These are phyloP conservation scores for Nephrotoma guestfalica DNA, from an alignment of 2,888 invertebrate species.

Conservation along the genomic window DNA sequence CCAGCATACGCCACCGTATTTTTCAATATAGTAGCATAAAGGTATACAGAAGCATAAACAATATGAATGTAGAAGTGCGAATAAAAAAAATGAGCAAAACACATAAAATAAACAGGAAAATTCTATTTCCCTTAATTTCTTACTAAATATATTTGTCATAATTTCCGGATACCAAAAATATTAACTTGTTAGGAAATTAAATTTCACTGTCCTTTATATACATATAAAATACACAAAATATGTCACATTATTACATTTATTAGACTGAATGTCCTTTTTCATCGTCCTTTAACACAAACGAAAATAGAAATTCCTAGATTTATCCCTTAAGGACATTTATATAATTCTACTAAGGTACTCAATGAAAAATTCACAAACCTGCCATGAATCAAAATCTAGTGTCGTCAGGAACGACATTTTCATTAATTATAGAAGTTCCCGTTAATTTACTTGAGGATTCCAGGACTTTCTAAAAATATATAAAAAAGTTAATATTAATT, in stretches of 20 bases:
- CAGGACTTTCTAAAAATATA: background rate
- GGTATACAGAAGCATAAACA: background rate
- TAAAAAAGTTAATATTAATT: background rate
- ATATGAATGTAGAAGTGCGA: background rate
- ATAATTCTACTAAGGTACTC: too few species aligned
- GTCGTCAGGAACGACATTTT: background rate
- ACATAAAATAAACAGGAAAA: background rate
- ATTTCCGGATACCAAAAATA: background rate
- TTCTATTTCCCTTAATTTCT: background rate
- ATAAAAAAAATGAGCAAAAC: background rate
- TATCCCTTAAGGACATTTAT: background rate
- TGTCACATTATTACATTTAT: background rate
- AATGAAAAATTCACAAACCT: background rate
- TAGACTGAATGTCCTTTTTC: background rate
- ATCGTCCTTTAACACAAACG: background rate
- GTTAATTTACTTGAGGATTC: background rate
- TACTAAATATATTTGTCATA: background rate
- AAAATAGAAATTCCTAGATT: background rate
- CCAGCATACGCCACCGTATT: background rate
- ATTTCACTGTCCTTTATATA: background rate
- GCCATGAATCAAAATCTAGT: background rate
- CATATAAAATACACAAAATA: background rate
- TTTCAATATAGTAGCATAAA: background rate
- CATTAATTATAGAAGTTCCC: background rate
- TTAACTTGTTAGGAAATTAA: background rate